Base-by-base conservation (phyloP, 2,888 invertebrate species). In the Nymphalis urticae region DNA sequence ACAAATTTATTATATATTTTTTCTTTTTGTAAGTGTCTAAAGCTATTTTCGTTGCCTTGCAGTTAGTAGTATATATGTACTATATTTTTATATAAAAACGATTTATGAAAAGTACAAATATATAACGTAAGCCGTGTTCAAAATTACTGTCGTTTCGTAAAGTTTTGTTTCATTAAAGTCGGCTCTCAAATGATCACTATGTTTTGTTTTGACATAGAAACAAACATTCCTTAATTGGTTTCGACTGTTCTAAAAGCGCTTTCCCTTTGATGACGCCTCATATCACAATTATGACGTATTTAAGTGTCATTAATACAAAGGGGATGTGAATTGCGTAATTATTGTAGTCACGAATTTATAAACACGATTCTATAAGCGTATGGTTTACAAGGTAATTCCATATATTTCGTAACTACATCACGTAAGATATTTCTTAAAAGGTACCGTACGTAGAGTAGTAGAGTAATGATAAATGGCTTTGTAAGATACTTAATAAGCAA, bases 361-460 rank as follows among this genome's bases (percentile, higher is more conserved):
- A 71, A n/a, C 69, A 64, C 66, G 69, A 64, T 69, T 69, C 56
- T 61, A 66, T 69, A 69, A 69, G 58, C 64, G 69, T 58, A 69
- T 65, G 73, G 68, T 59, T 70, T 73, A 69, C 36, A 19, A 58
- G 62, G 62, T 62, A 62, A 62, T 69, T 58, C 62, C 69, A 70
- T 76, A 56, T 56, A 80, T 79, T 79, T 75, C 76, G 73, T 75
- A 79, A 72, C 72, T 62, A 68, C 71, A 70, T 75, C 77, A 77
- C 77, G 76, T 76, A 77, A 76, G 70, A 71, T 69, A 71, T 71
- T 68, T 72, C 74, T 74, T 74, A 72, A 75, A 77, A 78, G 76
- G 72, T 59, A 54, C 24, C 10, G 21, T 21, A 58, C 58, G 9
- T 42, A 19, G 36, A 21, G 10, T 58, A 42, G n/a, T 9, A 42